These are phyloP conservation scores for Epizoanthus fatuus DNA, from an alignment of 92 coral and sea anemone genomes.

Conservation along the genomic window DNA sequence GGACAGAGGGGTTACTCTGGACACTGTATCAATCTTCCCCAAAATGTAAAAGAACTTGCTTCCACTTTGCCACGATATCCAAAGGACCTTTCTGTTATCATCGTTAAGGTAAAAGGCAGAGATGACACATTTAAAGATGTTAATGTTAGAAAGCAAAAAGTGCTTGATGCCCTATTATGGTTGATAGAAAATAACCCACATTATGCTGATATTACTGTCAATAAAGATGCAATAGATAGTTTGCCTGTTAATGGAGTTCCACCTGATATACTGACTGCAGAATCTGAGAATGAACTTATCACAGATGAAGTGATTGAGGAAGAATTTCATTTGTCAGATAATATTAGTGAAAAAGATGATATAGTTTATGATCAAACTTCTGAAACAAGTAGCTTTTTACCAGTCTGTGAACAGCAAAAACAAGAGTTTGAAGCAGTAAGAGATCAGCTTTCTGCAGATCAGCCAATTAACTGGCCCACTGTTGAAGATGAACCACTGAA, in stretches of 20 bases:
- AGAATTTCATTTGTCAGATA: not conserved
- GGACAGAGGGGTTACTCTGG: slow-evolving; percentile 56
- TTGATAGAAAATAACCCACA: not conserved
- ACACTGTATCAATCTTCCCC: slow-evolving; percentile 52
- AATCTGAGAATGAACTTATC: slow-evolving; percentile 9
- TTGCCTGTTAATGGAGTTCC: slow-evolving; percentile 55
- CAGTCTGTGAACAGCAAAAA: slow-evolving; percentile 55
- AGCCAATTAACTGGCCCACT: slow-evolving; percentile 53
- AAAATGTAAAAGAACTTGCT: slow-evolving; percentile 54
- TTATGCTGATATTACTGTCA: slow-evolving; percentile 29
- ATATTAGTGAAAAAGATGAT: slow-evolving; percentile 26
- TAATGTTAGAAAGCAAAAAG: slow-evolving; percentile 48
- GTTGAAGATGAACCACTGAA: slow-evolving; percentile 21
- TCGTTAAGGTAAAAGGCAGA: slow-evolving; percentile 35
- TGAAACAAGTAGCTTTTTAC: not conserved
- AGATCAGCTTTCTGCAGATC: slow-evolving; percentile 25
- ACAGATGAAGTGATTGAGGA: not conserved
- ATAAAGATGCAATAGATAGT: slow-evolving; percentile 27
- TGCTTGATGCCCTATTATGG: slow-evolving; percentile 54
- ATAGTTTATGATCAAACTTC: slow-evolving; percentile 19
- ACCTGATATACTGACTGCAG: slow-evolving; percentile 15
- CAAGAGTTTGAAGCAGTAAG: slow-evolving; percentile 29
- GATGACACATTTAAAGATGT: not conserved
- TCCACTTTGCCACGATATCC: slow-evolving; percentile 58
- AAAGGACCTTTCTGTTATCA: slow-evolving; percentile 51